Conservation (phyloP, 1,140 invertebrate genomes). For the Andricus grossulariae region DNA sequence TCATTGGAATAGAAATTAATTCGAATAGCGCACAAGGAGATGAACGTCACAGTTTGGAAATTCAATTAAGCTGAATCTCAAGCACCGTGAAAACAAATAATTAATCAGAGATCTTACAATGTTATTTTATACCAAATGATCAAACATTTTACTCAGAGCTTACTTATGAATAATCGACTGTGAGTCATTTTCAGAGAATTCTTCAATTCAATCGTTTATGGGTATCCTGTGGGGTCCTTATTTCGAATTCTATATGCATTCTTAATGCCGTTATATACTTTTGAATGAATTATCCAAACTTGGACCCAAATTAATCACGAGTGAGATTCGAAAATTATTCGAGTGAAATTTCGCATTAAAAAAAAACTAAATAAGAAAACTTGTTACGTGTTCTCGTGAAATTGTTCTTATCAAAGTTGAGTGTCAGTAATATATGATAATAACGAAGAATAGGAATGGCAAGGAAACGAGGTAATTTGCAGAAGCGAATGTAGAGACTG, state of each 20-base stretch:
- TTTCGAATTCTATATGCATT: slow-evolving; percentile 9
- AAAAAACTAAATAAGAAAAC: background rate
- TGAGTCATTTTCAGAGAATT: slow-evolving; percentile 13
- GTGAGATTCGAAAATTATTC: too few species aligned
- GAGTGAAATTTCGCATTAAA: background rate
- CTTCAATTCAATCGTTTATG: slow-evolving; percentile 12
- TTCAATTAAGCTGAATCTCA: background rate
- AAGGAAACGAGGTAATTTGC: background rate
- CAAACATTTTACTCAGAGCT: too few species aligned
- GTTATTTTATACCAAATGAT: too few species aligned
- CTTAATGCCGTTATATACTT: slow-evolving; percentile 2
- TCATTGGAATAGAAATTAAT: background rate
- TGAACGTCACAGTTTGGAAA: background rate
- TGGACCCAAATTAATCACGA: background rate
- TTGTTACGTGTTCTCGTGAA: background rate
- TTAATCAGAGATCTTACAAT: too few species aligned
- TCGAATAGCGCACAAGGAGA: background rate
- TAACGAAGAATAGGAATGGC: background rate
- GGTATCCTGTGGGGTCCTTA: slow-evolving; percentile 18
- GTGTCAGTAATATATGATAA: background rate
- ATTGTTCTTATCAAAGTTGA: background rate
- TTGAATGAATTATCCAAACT: background rate
- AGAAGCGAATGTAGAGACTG: background rate
- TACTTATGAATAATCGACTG: too few species aligned
- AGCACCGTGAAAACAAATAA: background rate